Base-by-base conservation (phyloP, 2,888 invertebrate genomes). In the Trypoxylon attenuatum region DNA sequence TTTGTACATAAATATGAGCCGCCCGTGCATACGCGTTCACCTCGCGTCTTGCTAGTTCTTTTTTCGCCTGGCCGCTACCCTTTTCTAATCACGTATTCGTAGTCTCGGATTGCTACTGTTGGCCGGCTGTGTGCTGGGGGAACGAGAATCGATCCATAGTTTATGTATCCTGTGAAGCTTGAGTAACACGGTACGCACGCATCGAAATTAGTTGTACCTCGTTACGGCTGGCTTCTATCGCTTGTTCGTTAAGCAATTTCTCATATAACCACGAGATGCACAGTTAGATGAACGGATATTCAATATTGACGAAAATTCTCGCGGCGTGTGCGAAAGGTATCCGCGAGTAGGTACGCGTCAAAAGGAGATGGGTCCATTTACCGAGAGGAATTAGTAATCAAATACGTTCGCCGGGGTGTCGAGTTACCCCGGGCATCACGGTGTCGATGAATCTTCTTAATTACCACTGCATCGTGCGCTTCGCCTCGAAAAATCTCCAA, bases 281-380 rank as follows among this genome's bases (percentile, higher is more conserved):
- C 53, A 69, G 62, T 71, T 60, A 74, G 75, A 74, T 47, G 69
- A 56, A 72, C 78, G 78, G 80, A 81, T 82, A 77, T 82, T 81
- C 74, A 77, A 80, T 80, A 82, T 80, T 73, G 80, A 68, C 69
- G 70, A 73, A 64, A 69, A 67, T 79, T 81, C 79, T 71, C 76
- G 64, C 50, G 60, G n/a, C n/a, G n/a, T n/a, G n/a, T n/a, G n/a
- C 41, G 52, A 56, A 52, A 45, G 25, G 46, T n/a, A 10, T 33
- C 8, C 33, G 13, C 29, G n/a, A 33, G 49, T 27, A 6, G 22
- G 46, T 38, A 29, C 38, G 13, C 50, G 33, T 70, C 57, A 73
- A 70, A 72, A 51, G 29, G 38, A 33, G 56, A 55, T 39, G 38
- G 8, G 45, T 43, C 27, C 43, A 43, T 54, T 56, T 60, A 29